Evolutionary conservation across 2,888 invertebrate species (phyloP).

Genomic region (Stictocephala bisonia): DNA sequence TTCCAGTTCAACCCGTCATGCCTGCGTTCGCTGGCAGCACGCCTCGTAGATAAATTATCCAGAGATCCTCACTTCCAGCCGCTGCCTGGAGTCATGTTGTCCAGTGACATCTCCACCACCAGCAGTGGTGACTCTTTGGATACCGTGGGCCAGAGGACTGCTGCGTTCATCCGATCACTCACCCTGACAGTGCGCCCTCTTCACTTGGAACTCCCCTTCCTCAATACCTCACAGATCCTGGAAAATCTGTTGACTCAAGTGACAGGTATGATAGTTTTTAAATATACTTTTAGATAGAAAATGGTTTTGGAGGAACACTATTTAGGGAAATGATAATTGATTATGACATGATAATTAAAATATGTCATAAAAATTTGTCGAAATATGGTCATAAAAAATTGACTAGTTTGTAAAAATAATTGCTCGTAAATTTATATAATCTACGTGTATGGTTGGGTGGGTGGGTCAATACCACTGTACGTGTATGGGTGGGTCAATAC

Average conservation of each 20-base stretch:
- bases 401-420: too few relatives aligned
- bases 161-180: constrained; percentile 49
- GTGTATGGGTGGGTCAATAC: too few relatives aligned
- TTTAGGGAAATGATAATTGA: too few relatives aligned
- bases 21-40: constrained; percentile 73
- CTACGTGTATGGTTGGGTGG: too few relatives aligned
- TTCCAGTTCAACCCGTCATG: constrained; percentile 76
- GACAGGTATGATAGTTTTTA: constrained; percentile 39
- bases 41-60: constrained; percentile 46
- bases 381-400: too few relatives aligned
- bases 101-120: constrained; percentile 64
- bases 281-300: too few relatives aligned
- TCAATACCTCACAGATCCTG: constrained; percentile 38
- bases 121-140: constrained; percentile 67
- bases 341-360: too few relatives aligned
- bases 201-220: neutral
- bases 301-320: too few relatives aligned
- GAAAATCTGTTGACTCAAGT: constrained; percentile 19
- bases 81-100: constrained; percentile 49
- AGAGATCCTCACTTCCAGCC: constrained; percentile 46
- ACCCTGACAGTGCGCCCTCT: constrained; percentile 51
- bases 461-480: too few relatives aligned
- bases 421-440: too few relatives aligned
- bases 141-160: constrained; percentile 35
- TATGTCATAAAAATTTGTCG: too few relatives aligned